Evolutionary conservation across 1,140 invertebrate genomes (phyloP).

Genomic region (Panulirus ornatus): DNA sequence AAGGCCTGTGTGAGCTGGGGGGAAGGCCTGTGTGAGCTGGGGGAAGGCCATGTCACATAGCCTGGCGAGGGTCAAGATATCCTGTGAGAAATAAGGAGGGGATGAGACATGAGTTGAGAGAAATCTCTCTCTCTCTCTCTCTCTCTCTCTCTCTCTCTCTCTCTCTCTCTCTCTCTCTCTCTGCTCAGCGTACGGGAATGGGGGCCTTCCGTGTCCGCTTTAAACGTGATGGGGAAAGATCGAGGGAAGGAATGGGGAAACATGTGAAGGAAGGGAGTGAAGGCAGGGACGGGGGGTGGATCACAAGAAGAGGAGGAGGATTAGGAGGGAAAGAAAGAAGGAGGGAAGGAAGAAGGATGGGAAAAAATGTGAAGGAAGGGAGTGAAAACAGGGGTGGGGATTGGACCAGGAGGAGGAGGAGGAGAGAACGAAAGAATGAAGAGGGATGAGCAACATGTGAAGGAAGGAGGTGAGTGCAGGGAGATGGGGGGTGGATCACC

Average conservation of each 20-base stretch:
- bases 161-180: no score
- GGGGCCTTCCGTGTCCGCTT: no score
- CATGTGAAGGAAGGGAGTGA: neutral
- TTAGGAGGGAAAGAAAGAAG: neutral
- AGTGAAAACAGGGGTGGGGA: neutral
- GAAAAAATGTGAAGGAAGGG: neutral
- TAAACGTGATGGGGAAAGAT: neutral
- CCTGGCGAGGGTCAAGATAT: no score
- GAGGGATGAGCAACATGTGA: neutral
- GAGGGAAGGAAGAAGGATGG: neutral
- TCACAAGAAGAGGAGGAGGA: neutral
- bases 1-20: no score
- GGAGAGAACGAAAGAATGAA: neutral
- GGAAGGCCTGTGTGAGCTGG: no score
- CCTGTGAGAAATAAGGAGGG: slow-evolving; percentile 1
- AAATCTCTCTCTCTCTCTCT: no score
- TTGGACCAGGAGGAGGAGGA: no score
- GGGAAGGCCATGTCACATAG: no score
- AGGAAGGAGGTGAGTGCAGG: neutral
- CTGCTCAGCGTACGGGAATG: no score
- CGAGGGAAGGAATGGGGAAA: neutral
- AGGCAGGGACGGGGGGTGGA: neutral
- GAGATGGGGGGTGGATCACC: neutral
- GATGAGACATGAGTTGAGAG: neutral
- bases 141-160: no score